These are phyloP conservation scores for Eufriesea mexicana DNA, from an alignment of 1,140 invertebrate species.

Conservation along the genomic window DNA sequence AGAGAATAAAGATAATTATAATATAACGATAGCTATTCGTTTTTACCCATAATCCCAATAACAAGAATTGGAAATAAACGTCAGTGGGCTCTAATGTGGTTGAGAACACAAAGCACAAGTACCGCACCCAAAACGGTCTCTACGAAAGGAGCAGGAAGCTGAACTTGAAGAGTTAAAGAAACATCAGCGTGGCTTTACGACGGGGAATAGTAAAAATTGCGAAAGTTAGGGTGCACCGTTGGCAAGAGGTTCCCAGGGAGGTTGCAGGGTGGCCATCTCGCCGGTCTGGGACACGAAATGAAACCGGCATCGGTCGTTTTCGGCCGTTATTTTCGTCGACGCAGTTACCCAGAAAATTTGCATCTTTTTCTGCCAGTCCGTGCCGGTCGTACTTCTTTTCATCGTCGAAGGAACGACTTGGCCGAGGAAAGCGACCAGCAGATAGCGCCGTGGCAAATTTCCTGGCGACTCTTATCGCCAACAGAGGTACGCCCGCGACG, in stretches of 20 bases:
- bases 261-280: background rate
- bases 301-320: conserved; percentile 37
- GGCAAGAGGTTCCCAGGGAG: background rate
- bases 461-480: conserved; percentile 37
- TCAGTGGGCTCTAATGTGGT: no score
- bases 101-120: no score
- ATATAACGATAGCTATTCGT: no score
- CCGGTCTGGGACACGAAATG: background rate
- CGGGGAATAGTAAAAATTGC: background rate
- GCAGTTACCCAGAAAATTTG: conserved; percentile 50
- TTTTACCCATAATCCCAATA: no score
- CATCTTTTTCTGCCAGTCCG: conserved; percentile 46
- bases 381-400: conserved; percentile 28
- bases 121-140: no score
- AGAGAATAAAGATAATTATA: no score
- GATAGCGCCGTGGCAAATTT: conserved; percentile 39
- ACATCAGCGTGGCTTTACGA: no score
- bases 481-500: background rate
- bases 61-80: no score
- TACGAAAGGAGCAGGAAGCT: no score
- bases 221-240: background rate
- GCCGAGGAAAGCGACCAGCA: background rate
- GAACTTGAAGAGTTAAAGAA: background rate
- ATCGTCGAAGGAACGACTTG: conserved; percentile 9
- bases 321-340: conserved; percentile 33